These are phyloP conservation scores for Aleiodes testaceus DNA, from an alignment of 2,888 invertebrate species.

Conservation along the genomic window DNA sequence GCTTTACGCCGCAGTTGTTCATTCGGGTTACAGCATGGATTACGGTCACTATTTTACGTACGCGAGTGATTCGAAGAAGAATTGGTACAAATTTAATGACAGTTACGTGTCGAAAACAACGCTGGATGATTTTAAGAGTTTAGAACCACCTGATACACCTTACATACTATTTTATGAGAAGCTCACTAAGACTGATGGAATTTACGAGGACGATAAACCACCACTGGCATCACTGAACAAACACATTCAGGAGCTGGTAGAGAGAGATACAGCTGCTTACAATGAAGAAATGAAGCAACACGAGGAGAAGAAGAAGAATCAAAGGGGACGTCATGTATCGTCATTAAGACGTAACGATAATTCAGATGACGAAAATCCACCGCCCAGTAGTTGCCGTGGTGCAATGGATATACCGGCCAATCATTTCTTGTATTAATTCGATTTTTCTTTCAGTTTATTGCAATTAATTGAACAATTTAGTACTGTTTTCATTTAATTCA, in stretches of 20 bases:
- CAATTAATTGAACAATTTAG: not conserved
- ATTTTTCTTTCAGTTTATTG: not conserved
- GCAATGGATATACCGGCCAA: conserved; percentile 65
- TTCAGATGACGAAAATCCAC: conserved; percentile 74
- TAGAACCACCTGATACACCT: conserved; percentile 84
- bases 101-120: conserved; percentile 79
- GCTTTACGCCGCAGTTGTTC: conserved; percentile 88
- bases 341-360: conserved; percentile 62
- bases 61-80: conserved; percentile 79
- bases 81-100: conserved; percentile 89
- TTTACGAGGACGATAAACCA: conserved; percentile 61
- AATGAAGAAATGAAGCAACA: conserved; percentile 61
- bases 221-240: conserved; percentile 61
- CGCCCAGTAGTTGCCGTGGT: conserved; percentile 75
- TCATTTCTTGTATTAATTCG: conserved; percentile 60
- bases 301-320: conserved; percentile 58
- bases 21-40: conserved; percentile 87
- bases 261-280: conserved; percentile 60
- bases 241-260: conserved; percentile 63
- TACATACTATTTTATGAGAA: conserved; percentile 85
- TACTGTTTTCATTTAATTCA: conserved; percentile 1
- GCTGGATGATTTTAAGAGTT: conserved; percentile 77
- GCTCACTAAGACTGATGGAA: conserved; percentile 62
- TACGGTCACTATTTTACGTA: conserved; percentile 92
- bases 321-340: conserved; percentile 40